Base-by-base conservation (phyloP, 2,888 invertebrate genomes). In the Fabriciana adippe region DNA sequence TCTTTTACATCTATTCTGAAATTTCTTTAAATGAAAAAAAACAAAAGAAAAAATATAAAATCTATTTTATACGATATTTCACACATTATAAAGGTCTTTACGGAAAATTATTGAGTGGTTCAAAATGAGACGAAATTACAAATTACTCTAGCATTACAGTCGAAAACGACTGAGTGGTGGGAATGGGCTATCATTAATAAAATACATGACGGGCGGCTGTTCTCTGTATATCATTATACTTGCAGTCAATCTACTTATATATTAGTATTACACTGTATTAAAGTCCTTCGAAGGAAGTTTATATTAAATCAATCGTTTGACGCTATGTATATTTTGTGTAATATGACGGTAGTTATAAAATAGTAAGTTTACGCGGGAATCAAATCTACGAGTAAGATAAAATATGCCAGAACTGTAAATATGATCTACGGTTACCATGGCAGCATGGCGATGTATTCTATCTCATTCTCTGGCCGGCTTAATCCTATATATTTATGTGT, bases 111-210 rank as follows among this genome's bases (percentile, higher is more conserved):
- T 74, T 73, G 73, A 72, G 73, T 72, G 72, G 69, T 74, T 72
- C 73, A 73, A 73, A 72, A 75, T 75, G 75, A 75, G 72, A 73
- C 72, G 75, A 76, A 76, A 76, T 75, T 76, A 76, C 75, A 75
- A 76, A 76, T 76, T 64, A 71, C 70, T 74, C 64, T 72, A 69
- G 73, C 73, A 74, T 75, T 76, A 75, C 71, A 73, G 73, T 73
- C 69, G 73, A 72, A 75, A 75, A 74, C 64, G 74, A 67, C 66
- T 72, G 71, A 72, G 68, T 70, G 69, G 67, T 69, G 70, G 67
- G 72, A 69, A 71, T 64, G 75, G 72, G 54, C 72, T 70, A 65
- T 73, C 71, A 74, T 75, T 75, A 75, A 72, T 72, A 71, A 74
- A 72, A 61, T 69, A 71, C 75, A 71, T 69, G 72, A 72, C 70